Evolutionary conservation across 1,140 invertebrate genomes (phyloP).

Genomic region (Phymastichus coffea): DNA sequence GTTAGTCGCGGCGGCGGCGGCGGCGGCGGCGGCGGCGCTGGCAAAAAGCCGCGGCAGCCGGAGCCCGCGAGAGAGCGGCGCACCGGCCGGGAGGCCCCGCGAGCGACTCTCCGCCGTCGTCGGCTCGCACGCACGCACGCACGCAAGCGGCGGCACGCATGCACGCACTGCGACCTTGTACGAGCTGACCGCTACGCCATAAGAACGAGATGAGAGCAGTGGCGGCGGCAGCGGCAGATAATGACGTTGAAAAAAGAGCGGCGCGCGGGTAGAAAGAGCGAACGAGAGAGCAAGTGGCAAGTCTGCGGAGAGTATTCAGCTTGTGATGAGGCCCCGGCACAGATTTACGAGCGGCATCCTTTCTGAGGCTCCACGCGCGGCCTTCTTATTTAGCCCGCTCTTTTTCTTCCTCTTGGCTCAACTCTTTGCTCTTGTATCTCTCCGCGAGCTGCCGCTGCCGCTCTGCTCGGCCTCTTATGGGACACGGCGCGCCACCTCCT

Average conservation of each 20-base stretch:
- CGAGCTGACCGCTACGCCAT: too few species aligned
- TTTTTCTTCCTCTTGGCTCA: slow-evolving; percentile 27
- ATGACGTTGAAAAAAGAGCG: too few species aligned
- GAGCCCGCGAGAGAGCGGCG: too few species aligned
- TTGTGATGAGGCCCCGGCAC: slow-evolving; percentile 49
- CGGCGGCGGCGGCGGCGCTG: too few species aligned
- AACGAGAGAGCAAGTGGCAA: slow-evolving; percentile 6
- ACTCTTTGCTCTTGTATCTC: slow-evolving; percentile 25
- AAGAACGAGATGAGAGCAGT: too few species aligned
- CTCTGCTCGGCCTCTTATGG: too few species aligned
- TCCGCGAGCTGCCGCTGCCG: too few species aligned
- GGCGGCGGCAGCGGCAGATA: too few species aligned
- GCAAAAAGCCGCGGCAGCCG: too few species aligned
- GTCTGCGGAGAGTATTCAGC: slow-evolving; percentile 44
- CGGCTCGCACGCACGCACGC: not conserved
- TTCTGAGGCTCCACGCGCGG: slow-evolving; percentile 34
- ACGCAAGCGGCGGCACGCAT: not conserved
- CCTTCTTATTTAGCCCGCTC: slow-evolving; percentile 36
- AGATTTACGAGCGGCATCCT: slow-evolving; percentile 53
- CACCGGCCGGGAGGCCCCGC: too few species aligned
- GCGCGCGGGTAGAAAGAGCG: not conserved
- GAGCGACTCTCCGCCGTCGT: not conserved
- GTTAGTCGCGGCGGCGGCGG: slow-evolving; percentile 44
- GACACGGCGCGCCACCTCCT: not conserved
- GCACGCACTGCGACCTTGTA: too few species aligned